Percentiles rank a stretch among this genome's conserved stretches.
Evolutionary conservation across 2,888 invertebrate genomes (phyloP).

Genomic region (Melolontha melolontha): DNA sequence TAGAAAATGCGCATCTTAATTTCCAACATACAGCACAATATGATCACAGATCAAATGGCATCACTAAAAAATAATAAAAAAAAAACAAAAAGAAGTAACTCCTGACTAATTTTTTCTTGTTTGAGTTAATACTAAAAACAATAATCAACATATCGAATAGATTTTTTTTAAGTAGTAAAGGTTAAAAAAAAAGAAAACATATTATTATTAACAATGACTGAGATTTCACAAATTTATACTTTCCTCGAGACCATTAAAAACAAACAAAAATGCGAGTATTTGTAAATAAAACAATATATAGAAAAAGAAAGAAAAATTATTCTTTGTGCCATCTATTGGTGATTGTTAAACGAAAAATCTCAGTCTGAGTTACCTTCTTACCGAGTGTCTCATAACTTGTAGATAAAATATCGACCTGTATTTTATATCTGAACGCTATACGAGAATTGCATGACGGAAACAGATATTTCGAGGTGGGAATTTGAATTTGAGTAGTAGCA

Average conservation of each 20-base stretch:
- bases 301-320: too few relatives aligned
- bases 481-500: too few relatives aligned
- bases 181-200: background rate
- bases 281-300: too few relatives aligned
- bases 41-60: conserved; percentile 31
- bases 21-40: conserved; percentile 13
- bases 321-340: background rate
- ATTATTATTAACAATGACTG: background rate
- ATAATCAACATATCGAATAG: conserved; percentile 1
- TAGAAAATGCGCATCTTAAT: background rate
- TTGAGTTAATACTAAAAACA: background rate
- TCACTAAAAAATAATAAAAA: conserved; percentile 14
- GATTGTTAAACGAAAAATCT: background rate
- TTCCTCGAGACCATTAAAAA: background rate
- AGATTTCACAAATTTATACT: conserved; percentile 4
- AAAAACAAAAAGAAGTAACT: background rate
- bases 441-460: too few relatives aligned
- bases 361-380: too few relatives aligned
- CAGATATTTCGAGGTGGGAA: too few relatives aligned
- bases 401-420: too few relatives aligned
- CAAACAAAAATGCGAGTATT: too few relatives aligned
- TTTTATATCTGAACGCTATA: too few relatives aligned
- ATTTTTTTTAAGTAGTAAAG: conserved; percentile 2
- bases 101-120: too few relatives aligned
- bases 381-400: background rate